A percentile compares a stretch with the other conserved stretches of the same genome.
Evolutionary conservation across 92 coral and sea anemone species (phyloP).

Genomic region (Muricea muricata): DNA sequence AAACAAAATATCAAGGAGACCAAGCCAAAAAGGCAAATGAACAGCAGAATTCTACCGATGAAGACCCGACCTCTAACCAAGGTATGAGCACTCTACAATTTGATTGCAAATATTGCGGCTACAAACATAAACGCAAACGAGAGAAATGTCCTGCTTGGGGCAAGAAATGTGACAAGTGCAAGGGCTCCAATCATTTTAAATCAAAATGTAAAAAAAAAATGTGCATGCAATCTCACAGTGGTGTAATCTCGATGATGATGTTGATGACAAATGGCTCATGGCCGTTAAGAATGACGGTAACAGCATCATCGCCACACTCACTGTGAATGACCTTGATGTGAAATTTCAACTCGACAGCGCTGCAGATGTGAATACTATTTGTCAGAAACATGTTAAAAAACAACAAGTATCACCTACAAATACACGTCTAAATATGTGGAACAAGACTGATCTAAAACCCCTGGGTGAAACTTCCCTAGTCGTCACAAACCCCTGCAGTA

Average conservation of each 20-base stretch:
- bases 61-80: no score
- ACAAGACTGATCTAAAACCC: conserved; percentile 35
- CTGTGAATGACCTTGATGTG: conserved; percentile 50
- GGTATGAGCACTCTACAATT: no score
- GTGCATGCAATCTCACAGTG: no score
- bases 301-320: conserved; percentile 30
- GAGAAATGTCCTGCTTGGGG: not conserved
- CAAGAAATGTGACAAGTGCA: not conserved
- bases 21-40: no score
- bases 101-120: conserved; percentile 37
- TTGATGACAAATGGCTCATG: conserved; percentile 58
- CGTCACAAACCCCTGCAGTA: conserved; percentile 29
- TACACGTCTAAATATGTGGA: conserved; percentile 41
- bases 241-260: conserved; percentile 18
- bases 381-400: conserved; percentile 44
- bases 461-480: conserved; percentile 45
- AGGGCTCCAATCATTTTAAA: conserved; percentile 55
- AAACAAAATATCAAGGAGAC: not conserved
- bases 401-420: conserved; percentile 50
- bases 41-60: no score
- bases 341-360: conserved; percentile 63
- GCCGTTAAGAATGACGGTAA: conserved; percentile 21
- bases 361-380: conserved; percentile 56
- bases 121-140: conserved; percentile 11
- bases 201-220: conserved; percentile 42